Base-by-base conservation (phyloP, 2,113 vertebrate genomes). In the Strix aluco region DNA sequence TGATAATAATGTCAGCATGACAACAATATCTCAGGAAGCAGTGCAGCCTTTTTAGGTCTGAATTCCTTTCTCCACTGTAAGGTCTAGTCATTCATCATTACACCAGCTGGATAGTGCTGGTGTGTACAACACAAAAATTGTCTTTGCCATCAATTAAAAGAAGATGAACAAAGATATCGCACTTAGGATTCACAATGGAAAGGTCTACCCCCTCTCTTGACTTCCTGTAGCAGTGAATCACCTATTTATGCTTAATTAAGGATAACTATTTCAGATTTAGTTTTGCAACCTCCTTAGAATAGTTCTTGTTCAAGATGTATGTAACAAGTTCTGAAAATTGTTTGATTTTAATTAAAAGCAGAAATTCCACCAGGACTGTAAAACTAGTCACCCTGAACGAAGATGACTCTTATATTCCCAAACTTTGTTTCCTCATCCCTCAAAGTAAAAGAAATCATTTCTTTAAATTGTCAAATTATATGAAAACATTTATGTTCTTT, bases 291-390 rank as follows among this genome's bases (percentile, higher is more conserved):
- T 93, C 34, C 44, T 69, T 69, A 47, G 34, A 90, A 82, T 29
- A 79, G 20, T 69, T 89, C 49, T 80, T 77, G 46, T 38, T 88
- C 55, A 54, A 90, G 44, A 52, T 66, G 30, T 26, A 66, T 30
- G 13, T 59, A 90, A 78, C 3, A 26, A 36, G 38, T 65, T 88
- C 63, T 83, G 38, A 80, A 90, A 93, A 86, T 15, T 40, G 22
- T 15, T 88, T 40, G 11, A 2, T 86, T 97, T 95, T 91, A 95
- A 89, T 78, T 84, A 92, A 95, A 96, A 86, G 55, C 25, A 86
- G 42, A 92, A 92, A 81, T 66, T 88, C 63, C 34, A 66, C 34
- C 6, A 70, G 80, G 67, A 58, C 62, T 66, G 15, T 66, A 70
- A 83, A 90, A 86, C 10, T 27, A 82, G 40, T 75, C 85, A 92